These are phyloP conservation scores for Oncopodura yosiiana DNA, from an alignment of 1,140 invertebrate species.

Conservation along the genomic window DNA sequence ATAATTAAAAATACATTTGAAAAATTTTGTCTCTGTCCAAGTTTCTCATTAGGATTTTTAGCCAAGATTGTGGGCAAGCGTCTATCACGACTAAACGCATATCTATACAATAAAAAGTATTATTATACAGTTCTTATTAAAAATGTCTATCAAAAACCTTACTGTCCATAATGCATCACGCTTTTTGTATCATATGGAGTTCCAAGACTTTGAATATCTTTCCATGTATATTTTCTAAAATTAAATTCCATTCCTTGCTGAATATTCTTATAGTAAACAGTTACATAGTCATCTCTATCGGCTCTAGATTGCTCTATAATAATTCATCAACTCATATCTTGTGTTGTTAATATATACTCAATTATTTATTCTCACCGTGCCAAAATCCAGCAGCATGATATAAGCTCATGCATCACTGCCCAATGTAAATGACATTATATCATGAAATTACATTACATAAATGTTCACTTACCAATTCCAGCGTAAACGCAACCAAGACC, in stretches of 20 bases:
- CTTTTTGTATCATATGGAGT: slow-evolving; percentile 45
- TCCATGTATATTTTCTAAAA: slow-evolving; percentile 41
- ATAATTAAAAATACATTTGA: slow-evolving; percentile 36
- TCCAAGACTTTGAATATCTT: slow-evolving; percentile 40
- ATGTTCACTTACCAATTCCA: slow-evolving; percentile 49
- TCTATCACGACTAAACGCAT: slow-evolving; percentile 45
- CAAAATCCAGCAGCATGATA: slow-evolving; percentile 75
- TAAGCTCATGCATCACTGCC: slow-evolving; percentile 72
- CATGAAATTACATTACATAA: slow-evolving; percentile 18
- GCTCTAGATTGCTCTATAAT: slow-evolving; percentile 65
- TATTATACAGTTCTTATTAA: no score
- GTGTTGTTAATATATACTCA: no score
- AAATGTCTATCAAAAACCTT: no score
- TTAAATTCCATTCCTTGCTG: slow-evolving; percentile 45
- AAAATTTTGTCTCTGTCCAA: slow-evolving; percentile 45
- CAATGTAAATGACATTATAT: no score
- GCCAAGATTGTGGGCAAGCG: slow-evolving; percentile 46
- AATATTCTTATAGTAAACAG: slow-evolving; percentile 62
- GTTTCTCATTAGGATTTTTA: slow-evolving; percentile 38
- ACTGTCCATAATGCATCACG: slow-evolving; percentile 49
- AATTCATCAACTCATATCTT: no score
- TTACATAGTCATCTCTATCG: slow-evolving; percentile 64
- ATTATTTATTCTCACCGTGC: no score
- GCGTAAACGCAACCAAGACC: slow-evolving; percentile 56
- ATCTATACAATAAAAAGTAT: no score